These are phyloP conservation scores for Cepaea nemoralis DNA, from an alignment of 1,140 invertebrate species.

Conservation along the genomic window DNA sequence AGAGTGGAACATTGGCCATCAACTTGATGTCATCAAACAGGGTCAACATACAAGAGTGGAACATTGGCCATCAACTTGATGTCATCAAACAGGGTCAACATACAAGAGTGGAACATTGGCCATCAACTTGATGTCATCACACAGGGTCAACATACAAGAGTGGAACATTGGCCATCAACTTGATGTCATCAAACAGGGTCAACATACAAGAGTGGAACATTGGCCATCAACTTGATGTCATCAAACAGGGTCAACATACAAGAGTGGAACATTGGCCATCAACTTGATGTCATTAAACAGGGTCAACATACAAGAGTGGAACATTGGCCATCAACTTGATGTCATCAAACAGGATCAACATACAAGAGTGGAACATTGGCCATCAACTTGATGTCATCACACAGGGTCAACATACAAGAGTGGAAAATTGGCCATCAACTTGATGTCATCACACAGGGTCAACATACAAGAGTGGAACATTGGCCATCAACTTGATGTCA, in stretches of 20 bases:
- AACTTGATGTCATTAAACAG: no score
- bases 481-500: slow-evolving; percentile 33
- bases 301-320: slow-evolving; percentile 42
- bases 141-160: slow-evolving; percentile 37
- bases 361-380: slow-evolving; percentile 43
- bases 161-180: slow-evolving; percentile 42
- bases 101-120: slow-evolving; percentile 43
- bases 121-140: no score
- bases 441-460: no score
- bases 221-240: slow-evolving; percentile 33
- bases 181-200: no score
- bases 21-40: no score
- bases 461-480: slow-evolving; percentile 42
- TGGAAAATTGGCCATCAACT: slow-evolving; percentile 42
- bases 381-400: no score
- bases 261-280: slow-evolving; percentile 42
- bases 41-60: slow-evolving; percentile 42
- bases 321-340: slow-evolving; percentile 37
- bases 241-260: no score
- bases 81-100: no score
- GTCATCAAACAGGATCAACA: no score
- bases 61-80: slow-evolving; percentile 37
- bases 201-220: slow-evolving; percentile 42
- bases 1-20: slow-evolving; percentile 42
- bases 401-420: slow-evolving; percentile 37